Conservation (phyloP, 2,888 invertebrate species). For the Cephus pulcher region DNA sequence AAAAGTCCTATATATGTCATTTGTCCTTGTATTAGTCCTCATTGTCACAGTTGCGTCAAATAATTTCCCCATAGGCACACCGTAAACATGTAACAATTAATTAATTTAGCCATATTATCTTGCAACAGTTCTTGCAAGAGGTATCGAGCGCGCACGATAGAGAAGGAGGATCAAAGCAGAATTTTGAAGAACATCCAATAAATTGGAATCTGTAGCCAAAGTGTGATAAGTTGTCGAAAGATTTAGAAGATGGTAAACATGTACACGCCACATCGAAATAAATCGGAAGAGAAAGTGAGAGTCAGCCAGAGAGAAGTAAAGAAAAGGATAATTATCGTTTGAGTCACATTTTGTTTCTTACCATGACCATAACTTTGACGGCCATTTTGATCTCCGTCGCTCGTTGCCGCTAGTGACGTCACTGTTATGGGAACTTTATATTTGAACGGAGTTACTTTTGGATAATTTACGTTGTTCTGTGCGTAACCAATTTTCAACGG, state of each 20-base stretch:
- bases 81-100: too few relatives aligned
- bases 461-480: conserved; percentile 54
- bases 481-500: conserved; percentile 47
- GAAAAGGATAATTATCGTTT: conserved; percentile 4
- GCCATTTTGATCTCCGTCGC: conserved; percentile 51
- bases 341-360: conserved; percentile 49
- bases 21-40: too few relatives aligned
- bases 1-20: too few relatives aligned
- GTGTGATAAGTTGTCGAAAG: too few relatives aligned
- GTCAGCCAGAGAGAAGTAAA: background rate
- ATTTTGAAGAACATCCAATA: too few relatives aligned
- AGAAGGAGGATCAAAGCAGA: too few relatives aligned
- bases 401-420: conserved; percentile 47
- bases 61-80: too few relatives aligned
- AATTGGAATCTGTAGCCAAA: too few relatives aligned
- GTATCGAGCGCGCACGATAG: background rate
- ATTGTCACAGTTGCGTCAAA: too few relatives aligned
- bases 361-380: conserved; percentile 57
- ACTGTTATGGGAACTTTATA: conserved; percentile 51
- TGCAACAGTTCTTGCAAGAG: too few relatives aligned
- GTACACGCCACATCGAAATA: background rate
- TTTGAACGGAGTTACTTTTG: conserved; percentile 57
- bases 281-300: background rate
- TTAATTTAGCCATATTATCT: too few relatives aligned
- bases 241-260: too few relatives aligned